These are phyloP conservation scores for Toxostoma redivivum DNA, from an alignment of 2,113 vertebrate genomes.

Conservation along the genomic window DNA sequence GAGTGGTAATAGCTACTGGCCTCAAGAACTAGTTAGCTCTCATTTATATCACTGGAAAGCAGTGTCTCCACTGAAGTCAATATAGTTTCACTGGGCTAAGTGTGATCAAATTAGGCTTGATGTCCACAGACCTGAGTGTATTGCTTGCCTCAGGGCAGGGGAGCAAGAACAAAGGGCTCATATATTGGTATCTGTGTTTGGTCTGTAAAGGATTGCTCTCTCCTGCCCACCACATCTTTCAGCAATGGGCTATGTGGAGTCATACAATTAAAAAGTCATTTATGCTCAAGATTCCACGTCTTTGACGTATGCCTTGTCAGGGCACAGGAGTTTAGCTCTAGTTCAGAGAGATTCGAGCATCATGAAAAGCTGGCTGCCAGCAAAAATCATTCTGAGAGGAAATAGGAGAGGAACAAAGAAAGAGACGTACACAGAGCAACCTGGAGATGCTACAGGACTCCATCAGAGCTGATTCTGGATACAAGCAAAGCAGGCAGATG, in stretches of 20 bases:
- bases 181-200: constrained; percentile 5
- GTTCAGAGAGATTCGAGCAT: neutral
- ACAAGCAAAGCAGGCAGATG: neutral
- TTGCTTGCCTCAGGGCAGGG: constrained; percentile 29
- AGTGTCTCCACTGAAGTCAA: constrained; percentile 36
- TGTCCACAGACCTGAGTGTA: constrained; percentile 49
- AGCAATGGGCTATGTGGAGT: neutral
- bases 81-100: constrained; percentile 37
- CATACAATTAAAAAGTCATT: constrained; percentile 42
- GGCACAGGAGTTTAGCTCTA: neutral
- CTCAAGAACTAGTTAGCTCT: constrained; percentile 36
- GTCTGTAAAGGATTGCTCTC: constrained; percentile 22
- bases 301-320: neutral
- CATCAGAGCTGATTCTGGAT: neutral
- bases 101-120: constrained; percentile 48
- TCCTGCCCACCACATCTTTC: neutral
- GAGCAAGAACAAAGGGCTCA: constrained; percentile 36
- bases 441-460: neutral
- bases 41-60: constrained; percentile 39
- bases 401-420: neutral
- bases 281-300: neutral
- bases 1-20: neutral
- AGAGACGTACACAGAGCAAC: neutral
- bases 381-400: neutral
- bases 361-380: neutral